A percentile compares a stretch with the other conserved stretches of the same genome.
Evolutionary conservation across 2,888 invertebrate genomes (phyloP).

Genomic region (Bellardia bayeri): DNA sequence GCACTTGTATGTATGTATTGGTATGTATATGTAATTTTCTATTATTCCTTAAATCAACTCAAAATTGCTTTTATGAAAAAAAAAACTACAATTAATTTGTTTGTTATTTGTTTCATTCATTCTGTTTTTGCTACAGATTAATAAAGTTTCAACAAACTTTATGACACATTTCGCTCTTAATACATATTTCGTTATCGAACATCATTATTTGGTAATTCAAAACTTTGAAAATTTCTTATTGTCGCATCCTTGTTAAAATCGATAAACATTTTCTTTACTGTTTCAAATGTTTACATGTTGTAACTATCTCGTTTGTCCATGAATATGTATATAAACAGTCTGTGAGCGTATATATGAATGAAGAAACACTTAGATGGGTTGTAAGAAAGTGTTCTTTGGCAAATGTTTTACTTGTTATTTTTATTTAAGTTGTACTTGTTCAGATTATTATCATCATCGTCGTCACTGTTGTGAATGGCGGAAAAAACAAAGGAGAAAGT

Average conservation of each 20-base stretch:
- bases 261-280: conserved; percentile 29
- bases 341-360: background rate
- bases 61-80: background rate
- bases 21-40: background rate
- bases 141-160: conserved; percentile 27
- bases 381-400: background rate
- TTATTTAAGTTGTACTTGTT: conserved; percentile 26
- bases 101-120: background rate
- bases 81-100: background rate
- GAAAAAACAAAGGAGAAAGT: conserved; percentile 30
- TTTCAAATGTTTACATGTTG: conserved; percentile 22
- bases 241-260: conserved; percentile 27
- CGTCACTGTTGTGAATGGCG: conserved; percentile 27
- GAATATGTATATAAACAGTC: background rate
- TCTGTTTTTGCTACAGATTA: background rate
- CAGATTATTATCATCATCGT: conserved; percentile 39
- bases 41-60: background rate
- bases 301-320: background rate
- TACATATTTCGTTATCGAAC: conserved; percentile 27
- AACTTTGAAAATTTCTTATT: conserved; percentile 43
- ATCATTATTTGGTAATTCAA: conserved; percentile 56
- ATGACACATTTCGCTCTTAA: conserved; percentile 23
- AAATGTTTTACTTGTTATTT: conserved; percentile 24
- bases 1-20: background rate
- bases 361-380: background rate